Evolutionary conservation across 2,797 vertebrate species (phyloP), one percentile per base, ranked within the genome.

Genomic region (Ispidina lecontei): DNA sequence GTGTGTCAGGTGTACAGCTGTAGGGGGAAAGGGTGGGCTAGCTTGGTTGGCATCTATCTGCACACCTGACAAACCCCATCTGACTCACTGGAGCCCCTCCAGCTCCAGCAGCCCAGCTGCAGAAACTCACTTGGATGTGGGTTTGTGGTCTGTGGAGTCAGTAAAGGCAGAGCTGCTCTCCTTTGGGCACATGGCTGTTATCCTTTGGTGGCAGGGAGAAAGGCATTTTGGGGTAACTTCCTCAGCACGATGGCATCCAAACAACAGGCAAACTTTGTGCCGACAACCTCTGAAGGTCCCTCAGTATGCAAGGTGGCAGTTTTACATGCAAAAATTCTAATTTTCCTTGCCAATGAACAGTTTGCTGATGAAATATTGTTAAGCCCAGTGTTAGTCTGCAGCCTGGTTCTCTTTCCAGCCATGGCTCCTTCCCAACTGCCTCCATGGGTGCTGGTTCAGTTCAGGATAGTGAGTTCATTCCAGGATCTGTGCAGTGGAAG

Each of bases 401-500:
- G 69, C 54, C 54, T 84, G 37, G 54, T 70, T 91, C 0, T 0
- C 64, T 63, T 91, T 28, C 20, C 67, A 87, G 59, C 55, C 4
- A 0, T 55, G 46, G 31, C 22, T 41, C 25, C 29, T 23, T 87
- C 43, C 62, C 58, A 10, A 26, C 51, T n/a, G 33, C 29, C n/a
- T 51, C n/a, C 51, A 52, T 12, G 28, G 33, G 33, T 56, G 44
- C 43, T n/a, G 6, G 37, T 26, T 64, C 54, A n/a, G 73, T 10
- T 35, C 55, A 0, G 3, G 44, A 26, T 12, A 60, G 37, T 2
- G 1, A 54, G 62, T 62, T 84, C 56, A 20, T 31, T 71, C 14
- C 54, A 0, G 4, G 55, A 10, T 43, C 78, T 67, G 58, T 11
- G 1, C 44, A 25, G 22, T 0, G 0, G 85, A 81, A 81, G 12